Base-by-base conservation (phyloP, 2,888 invertebrate genomes). In the Rhyacophila evoluta region DNA sequence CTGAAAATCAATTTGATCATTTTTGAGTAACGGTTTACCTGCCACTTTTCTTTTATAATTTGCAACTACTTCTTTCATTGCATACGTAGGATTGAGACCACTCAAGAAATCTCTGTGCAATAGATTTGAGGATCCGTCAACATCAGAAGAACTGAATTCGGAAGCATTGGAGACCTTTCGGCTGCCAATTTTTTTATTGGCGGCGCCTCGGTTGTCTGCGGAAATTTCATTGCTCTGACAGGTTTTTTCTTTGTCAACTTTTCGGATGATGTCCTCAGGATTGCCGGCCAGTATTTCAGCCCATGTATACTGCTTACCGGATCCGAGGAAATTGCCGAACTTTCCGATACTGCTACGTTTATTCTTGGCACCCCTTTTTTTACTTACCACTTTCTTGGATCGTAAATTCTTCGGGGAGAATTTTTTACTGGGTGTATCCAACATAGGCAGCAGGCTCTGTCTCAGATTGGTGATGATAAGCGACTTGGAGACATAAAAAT, bases 1-100 rank as follows among this genome's bases (percentile, higher is more conserved):
- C 3, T 27, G 5, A 33, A 33, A 33, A 75, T 87, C 86, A 2
- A 83, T 83, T 67, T 84, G 84, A 11, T 84, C 84, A 25, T 72
- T 69, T 68, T 82, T 83, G 12, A 69, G 33, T 68, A 75, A 72
- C 1, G 72, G 72, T 84, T 86, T 87, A 0, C 87, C 87, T 0
- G 86, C 78, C 19, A 86, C 84, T 84, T 90, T 91, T 78, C 92
- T 92, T 83, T 91, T 91, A 83, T 91, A 92, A 84, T 89, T 91
- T 39, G 91, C 90, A 75, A 93, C 87, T 0, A 94, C 91, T 82
- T 92, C 92, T 81, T 92, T 88, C 94, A 95, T 95, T 0, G 94
- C 94, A 70, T 92, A 92, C 0, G 94, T 95, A 0, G 94, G 94
- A 84, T 92, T 92, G 77, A 90, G 83, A n/a, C 85, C 85, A 73